Conservation (phyloP, 2,797 vertebrate genomes). For the Nyctalus aviator region DNA sequence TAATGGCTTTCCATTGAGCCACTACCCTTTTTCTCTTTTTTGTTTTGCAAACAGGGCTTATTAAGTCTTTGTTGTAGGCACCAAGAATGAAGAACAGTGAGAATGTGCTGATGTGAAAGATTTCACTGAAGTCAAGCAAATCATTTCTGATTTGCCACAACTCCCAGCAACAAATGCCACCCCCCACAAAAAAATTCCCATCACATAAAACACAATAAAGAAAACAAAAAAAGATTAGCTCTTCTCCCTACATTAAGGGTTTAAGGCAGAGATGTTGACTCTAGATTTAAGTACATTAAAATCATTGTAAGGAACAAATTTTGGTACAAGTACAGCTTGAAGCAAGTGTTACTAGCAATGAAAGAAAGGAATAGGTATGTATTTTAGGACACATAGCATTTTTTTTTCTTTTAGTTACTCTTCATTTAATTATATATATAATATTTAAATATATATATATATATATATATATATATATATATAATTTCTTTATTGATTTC, state of each 20-base stretch:
- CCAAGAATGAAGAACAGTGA: constrained; percentile 66
- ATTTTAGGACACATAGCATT: constrained; percentile 34
- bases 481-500: no score
- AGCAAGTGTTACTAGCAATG: neutral
- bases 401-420: constrained; percentile 43
- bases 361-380: neutral
- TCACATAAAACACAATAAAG: neutral
- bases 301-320: neutral
- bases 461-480: no score
- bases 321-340: neutral
- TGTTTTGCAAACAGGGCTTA: constrained; percentile 77
- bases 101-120: constrained; percentile 78
- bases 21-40: constrained; percentile 62
- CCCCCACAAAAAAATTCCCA: neutral
- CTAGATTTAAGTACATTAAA: constrained; percentile 19
- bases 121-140: constrained; percentile 74
- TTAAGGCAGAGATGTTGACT: neutral
- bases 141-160: constrained; percentile 72
- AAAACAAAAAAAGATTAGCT: neutral
- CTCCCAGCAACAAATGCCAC: constrained; percentile 53
- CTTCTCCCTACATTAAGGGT: neutral
- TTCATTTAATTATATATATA: neutral
- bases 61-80: constrained; percentile 81
- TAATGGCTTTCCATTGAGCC: constrained; percentile 66
- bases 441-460: no score